Conservation (phyloP, 1,140 invertebrate genomes). For the Drosophila trapezifrons region DNA sequence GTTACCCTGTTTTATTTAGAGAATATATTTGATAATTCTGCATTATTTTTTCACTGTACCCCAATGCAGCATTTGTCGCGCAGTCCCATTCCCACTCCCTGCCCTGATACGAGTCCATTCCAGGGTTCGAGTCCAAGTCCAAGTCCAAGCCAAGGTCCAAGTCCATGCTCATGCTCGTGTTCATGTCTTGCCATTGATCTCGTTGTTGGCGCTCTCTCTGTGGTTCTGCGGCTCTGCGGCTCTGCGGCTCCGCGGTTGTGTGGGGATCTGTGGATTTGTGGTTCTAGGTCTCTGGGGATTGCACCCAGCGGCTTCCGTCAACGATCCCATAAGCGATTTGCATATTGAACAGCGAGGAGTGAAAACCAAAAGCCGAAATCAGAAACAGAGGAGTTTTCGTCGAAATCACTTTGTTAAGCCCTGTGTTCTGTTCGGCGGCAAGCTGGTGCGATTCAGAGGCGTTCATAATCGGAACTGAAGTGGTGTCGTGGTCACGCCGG, state of each 20-base stretch:
- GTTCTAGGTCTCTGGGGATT: neutral
- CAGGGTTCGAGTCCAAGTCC: neutral
- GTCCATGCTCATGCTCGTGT: constrained; percentile 40
- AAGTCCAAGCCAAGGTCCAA: neutral
- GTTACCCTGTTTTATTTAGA: neutral
- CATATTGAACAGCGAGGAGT: constrained; percentile 47
- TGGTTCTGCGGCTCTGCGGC: constrained; percentile 6
- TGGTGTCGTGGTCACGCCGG: constrained; percentile 56
- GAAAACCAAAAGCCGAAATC: constrained; percentile 12
- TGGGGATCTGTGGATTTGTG: constrained; percentile 9
- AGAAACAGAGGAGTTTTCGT: constrained; percentile 25
- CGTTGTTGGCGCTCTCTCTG: constrained; percentile 54
- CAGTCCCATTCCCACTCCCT: constrained; percentile 11
- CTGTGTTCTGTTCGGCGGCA: constrained; percentile 51
- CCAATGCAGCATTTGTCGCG: constrained; percentile 64
- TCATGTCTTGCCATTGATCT: constrained; percentile 56
- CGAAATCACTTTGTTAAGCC: constrained; percentile 77
- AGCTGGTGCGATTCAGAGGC: constrained; percentile 67
- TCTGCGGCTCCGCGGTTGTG: neutral
- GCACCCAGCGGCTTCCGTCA: constrained; percentile 69
- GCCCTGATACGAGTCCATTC: neutral
- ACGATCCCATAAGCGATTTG: constrained; percentile 73
- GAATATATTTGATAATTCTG: neutral
- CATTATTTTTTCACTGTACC: constrained; percentile 6
- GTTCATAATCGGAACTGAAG: constrained; percentile 80